phyloP scores from a whole-genome alignment of 2,888 invertebrate genomes.

The Fabriciana adippe region DNA sequence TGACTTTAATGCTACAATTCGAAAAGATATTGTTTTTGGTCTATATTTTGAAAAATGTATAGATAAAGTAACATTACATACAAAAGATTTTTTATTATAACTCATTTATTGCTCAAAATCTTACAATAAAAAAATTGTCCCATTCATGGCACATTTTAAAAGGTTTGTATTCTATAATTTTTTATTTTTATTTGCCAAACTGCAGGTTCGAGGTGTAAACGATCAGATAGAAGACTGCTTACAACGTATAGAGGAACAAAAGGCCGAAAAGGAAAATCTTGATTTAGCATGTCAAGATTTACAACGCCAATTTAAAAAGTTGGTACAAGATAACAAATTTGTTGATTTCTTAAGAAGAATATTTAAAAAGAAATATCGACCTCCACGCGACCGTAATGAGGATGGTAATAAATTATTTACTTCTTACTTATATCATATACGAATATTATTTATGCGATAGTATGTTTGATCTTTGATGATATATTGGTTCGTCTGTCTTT shows the following conservation, averaged over 20 bases:
- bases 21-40: no score
- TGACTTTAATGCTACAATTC: no score
- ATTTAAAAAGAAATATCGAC: conserved; percentile 91
- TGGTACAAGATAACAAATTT: conserved; percentile 88
- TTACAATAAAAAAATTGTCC: no score
- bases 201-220: conserved; percentile 76
- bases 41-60: no score
- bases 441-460: background rate
- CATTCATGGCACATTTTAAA: background rate
- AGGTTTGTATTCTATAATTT: background rate
- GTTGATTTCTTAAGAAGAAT: conserved; percentile 89
- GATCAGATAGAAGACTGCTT: conserved; percentile 76
- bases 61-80: no score
- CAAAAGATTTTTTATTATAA: no score
- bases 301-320: conserved; percentile 80
- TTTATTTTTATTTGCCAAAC: background rate
- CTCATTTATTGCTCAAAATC: no score
- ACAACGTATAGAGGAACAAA: conserved; percentile 77
- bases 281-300: conserved; percentile 58
- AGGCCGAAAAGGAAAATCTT: conserved; percentile 58
- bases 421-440: background rate
- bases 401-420: conserved; percentile 55
- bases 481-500: no score
- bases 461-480: no score
- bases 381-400: conserved; percentile 82